phyloP scores from a whole-genome alignment of 2,888 invertebrate species.

The Endotricha flammealis region DNA sequence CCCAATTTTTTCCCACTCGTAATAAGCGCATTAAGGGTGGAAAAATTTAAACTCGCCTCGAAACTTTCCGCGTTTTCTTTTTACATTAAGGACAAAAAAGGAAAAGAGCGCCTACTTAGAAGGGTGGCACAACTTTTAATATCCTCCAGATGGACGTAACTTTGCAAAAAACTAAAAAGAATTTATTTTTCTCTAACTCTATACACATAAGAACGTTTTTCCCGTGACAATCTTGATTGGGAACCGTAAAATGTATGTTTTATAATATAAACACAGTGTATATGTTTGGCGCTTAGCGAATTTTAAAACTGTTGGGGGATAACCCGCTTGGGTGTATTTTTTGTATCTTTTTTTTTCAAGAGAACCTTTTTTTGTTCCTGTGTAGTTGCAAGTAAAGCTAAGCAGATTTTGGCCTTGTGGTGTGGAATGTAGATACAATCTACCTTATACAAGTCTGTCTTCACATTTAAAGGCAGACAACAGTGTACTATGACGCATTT shows the following conservation, averaged over 20 bases:
- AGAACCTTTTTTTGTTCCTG: no score
- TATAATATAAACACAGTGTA: conserved; percentile 50
- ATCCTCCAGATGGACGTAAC: conserved; percentile 36
- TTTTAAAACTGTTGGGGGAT: conserved; percentile 54
- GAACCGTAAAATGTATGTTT: conserved; percentile 28
- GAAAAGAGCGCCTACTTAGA: conserved; percentile 65
- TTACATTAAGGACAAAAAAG: conserved; percentile 70
- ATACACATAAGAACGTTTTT: conserved; percentile 21
- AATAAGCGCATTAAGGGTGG: conserved; percentile 76
- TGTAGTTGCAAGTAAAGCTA: no score
- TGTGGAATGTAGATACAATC: no score
- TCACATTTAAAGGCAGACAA: no score
- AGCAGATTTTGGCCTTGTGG: no score
- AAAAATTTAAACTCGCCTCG: conserved; percentile 61
- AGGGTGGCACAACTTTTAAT: conserved; percentile 74
- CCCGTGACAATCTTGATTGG: conserved; percentile 8
- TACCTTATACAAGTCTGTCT: no score
- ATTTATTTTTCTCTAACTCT: conserved; percentile 16
- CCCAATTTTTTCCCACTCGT: conserved; percentile 54
- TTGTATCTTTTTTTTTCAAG: no score
- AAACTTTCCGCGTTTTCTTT: conserved; percentile 73
- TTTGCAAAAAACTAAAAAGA: conserved; percentile 13
- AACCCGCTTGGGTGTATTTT: conserved; percentile 42
- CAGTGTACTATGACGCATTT: no score
- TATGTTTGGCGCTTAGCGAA: conserved; percentile 60